Evolutionary conservation across 2,888 invertebrate genomes (phyloP).

Genomic region (Anaspis maculata): DNA sequence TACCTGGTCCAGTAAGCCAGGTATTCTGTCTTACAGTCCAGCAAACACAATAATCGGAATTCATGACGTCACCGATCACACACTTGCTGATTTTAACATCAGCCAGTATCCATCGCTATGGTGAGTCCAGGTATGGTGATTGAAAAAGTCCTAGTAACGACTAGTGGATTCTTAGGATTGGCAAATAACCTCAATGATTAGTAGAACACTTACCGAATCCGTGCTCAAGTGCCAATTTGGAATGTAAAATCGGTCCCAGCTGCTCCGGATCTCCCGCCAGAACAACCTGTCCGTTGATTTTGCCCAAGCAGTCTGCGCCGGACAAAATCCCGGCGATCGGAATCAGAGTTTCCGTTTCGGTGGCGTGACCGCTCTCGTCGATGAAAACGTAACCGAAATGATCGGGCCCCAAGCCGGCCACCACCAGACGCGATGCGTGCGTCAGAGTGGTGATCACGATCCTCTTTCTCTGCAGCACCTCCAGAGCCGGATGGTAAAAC

Average conservation of each 20-base stretch:
- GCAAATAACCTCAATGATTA: too few species aligned
- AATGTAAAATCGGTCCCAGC: constrained; percentile 55
- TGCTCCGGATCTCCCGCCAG: constrained; percentile 67
- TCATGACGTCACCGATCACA: too few species aligned
- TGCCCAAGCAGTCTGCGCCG: constrained; percentile 16
- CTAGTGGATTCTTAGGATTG: too few species aligned
- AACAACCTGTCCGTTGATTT: constrained; percentile 46
- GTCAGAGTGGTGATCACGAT: constrained; percentile 56
- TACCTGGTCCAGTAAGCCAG: too few species aligned
- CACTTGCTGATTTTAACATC: too few species aligned
- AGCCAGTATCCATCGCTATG: too few species aligned
- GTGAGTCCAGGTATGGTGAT: too few species aligned
- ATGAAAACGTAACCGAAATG: constrained; percentile 63
- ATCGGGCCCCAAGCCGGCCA: constrained; percentile 28
- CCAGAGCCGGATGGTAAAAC: constrained; percentile 44
- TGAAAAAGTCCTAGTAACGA: too few species aligned
- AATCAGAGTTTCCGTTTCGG: constrained; percentile 58
- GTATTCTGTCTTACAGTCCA: too few species aligned
- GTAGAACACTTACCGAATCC: too few species aligned
- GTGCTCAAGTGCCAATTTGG: constrained; percentile 34
- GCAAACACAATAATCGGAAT: too few species aligned
- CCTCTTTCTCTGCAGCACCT: constrained; percentile 45
- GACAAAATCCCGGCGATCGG: constrained; percentile 42
- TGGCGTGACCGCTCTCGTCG: constrained; percentile 67
- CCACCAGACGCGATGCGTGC: constrained; percentile 44